These are phyloP conservation scores for Hystrix cristata DNA, from an alignment of 2,113 vertebrate genomes.

Conservation along the genomic window DNA sequence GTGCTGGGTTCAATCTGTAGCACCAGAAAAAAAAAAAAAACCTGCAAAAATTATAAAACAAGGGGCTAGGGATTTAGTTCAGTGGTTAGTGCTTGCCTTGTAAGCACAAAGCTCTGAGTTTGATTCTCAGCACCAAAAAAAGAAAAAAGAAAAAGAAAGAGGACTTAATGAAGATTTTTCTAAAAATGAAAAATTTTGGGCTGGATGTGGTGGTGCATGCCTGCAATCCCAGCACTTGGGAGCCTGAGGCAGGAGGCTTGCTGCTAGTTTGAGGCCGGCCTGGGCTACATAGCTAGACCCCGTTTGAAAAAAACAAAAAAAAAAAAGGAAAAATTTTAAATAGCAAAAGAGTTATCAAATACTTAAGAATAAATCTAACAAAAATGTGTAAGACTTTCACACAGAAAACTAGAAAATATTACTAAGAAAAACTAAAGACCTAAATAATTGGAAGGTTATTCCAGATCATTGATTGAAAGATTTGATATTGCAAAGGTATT, in stretches of 20 bases:
- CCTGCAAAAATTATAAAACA: background rate
- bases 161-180: too few relatives aligned
- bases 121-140: too few relatives aligned
- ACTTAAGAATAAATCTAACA: background rate
- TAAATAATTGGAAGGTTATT: background rate
- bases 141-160: too few relatives aligned
- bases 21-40: background rate
- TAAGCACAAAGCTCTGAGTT: background rate
- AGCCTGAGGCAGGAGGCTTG: too few relatives aligned
- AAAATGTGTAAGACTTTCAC: too few relatives aligned
- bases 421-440: constrained; percentile 2
- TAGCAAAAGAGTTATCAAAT: background rate
- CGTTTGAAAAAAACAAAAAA: background rate
- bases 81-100: background rate
- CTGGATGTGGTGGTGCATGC: too few relatives aligned
- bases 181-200: too few relatives aligned
- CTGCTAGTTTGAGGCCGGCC: too few relatives aligned
- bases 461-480: background rate
- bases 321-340: background rate
- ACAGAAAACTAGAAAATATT: background rate
- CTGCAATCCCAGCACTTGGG: background rate
- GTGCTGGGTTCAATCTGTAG: background rate
- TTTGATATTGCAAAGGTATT: too few relatives aligned
- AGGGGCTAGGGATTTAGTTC: too few relatives aligned
- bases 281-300: too few relatives aligned